Conservation (phyloP, 2,888 invertebrate genomes). For the Aleiodes leptofemur region DNA sequence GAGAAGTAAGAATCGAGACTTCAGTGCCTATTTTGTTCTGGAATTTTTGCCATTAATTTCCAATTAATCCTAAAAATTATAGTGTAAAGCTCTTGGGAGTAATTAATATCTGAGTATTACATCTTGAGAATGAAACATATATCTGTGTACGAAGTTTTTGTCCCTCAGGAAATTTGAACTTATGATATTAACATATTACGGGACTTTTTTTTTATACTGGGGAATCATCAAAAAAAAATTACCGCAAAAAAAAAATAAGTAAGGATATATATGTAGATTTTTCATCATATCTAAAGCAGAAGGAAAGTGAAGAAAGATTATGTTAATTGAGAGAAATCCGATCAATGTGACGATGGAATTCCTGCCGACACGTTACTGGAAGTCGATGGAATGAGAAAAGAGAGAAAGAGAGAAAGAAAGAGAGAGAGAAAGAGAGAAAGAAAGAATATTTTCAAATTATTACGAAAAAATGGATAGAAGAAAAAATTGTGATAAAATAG, state of each 20-base stretch:
- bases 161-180: slow-evolving; percentile 35
- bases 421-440: slow-evolving; percentile 27
- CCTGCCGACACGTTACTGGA: slow-evolving; percentile 20
- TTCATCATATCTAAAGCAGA: slow-evolving; percentile 30
- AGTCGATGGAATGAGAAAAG: slow-evolving; percentile 11
- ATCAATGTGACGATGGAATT: slow-evolving; percentile 32
- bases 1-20: neutral
- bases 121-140: neutral
- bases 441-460: slow-evolving; percentile 46
- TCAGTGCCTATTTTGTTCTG: neutral
- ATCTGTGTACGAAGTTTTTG: neutral
- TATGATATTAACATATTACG: slow-evolving; percentile 47
- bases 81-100: no score
- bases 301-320: slow-evolving; percentile 46
- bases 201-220: slow-evolving; percentile 17
- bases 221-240: slow-evolving; percentile 26
- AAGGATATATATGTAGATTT: slow-evolving; percentile 34
- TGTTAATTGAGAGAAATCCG: slow-evolving; percentile 55
- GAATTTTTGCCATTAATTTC: no score
- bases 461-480: slow-evolving; percentile 24
- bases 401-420: neutral
- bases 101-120: no score
- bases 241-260: neutral
- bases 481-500: slow-evolving; percentile 33
- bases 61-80: no score